Conservation (phyloP, 2,888 invertebrate species). For the Smittia aterrima region DNA sequence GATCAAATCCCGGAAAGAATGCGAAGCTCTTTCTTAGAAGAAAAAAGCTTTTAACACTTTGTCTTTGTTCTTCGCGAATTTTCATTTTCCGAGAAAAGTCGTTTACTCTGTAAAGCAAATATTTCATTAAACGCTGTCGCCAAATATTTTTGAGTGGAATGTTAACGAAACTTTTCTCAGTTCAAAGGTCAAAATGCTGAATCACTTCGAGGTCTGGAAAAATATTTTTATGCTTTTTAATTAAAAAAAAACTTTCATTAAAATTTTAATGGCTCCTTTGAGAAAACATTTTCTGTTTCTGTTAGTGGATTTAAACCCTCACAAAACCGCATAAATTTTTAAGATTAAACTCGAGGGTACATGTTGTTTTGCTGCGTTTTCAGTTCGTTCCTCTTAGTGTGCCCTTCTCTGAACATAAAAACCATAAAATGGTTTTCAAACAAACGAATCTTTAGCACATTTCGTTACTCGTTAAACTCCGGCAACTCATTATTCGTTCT, state of each 20-base stretch:
- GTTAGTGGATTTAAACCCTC: slow-evolving; percentile 10
- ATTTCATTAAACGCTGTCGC: too few relatives aligned
- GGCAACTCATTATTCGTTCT: neutral
- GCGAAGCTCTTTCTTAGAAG: too few relatives aligned
- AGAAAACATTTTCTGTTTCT: neutral
- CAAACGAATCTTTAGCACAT: too few relatives aligned
- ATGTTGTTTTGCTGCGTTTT: neutral
- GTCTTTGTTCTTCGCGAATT: too few relatives aligned
- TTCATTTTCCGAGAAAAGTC: too few relatives aligned
- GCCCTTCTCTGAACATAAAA: neutral
- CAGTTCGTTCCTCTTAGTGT: neutral
- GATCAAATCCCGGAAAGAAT: too few relatives aligned
- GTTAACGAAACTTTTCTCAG: too few relatives aligned
- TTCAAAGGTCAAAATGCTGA: neutral
- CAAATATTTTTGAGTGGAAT: too few relatives aligned
- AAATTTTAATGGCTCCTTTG: slow-evolving; percentile 26
- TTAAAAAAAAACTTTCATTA: slow-evolving; percentile 23
- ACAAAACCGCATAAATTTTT: slow-evolving; percentile 16
- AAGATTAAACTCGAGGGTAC: slow-evolving; percentile 19
- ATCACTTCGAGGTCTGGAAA: neutral
- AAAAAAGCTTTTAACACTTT: too few relatives aligned
- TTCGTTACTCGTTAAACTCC: neutral
- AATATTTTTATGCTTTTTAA: slow-evolving; percentile 7
- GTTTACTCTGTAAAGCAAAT: too few relatives aligned
- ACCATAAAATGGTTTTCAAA: neutral